A percentile compares a stretch with the other conserved stretches of the same genome.
These are phyloP conservation scores for Argynnis bischoffii DNA, from an alignment of 2,888 invertebrate species.

Conservation along the genomic window DNA sequence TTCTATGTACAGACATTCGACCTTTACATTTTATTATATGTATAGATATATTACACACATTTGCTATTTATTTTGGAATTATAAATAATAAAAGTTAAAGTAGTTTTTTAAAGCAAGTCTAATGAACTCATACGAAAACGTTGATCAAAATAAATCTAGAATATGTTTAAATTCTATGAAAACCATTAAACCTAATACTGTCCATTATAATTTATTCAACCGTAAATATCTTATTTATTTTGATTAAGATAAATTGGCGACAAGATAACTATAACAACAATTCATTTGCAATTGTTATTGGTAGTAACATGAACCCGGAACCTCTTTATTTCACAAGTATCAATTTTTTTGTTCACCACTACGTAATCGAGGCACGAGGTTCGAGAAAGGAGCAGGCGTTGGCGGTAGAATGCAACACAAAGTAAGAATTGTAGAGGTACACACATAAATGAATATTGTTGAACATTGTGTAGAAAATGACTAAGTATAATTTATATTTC, in stretches of 20 bases:
- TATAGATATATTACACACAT: too few relatives aligned
- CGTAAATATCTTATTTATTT: not conserved
- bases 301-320: conserved; percentile 38
- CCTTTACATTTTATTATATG: too few relatives aligned
- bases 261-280: conserved; percentile 7
- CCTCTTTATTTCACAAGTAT: conserved; percentile 35
- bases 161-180: not conserved
- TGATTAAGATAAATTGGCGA: not conserved
- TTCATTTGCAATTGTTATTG: conserved; percentile 19
- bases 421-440: conserved; percentile 9
- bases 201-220: not conserved
- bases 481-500: too few relatives aligned
- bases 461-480: too few relatives aligned
- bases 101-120: too few relatives aligned
- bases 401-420: conserved; percentile 16
- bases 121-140: not conserved
- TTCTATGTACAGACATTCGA: too few relatives aligned
- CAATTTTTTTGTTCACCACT: conserved; percentile 33
- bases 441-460: too few relatives aligned
- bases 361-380: conserved; percentile 25
- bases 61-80: not conserved
- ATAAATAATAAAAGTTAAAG: not conserved
- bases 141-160: not conserved
- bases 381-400: conserved; percentile 20
- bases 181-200: conserved; percentile 1